A percentile compares a stretch with the other conserved stretches of the same genome.
These are phyloP conservation scores for Cylloceria caligata DNA, from an alignment of 2,888 invertebrate genomes.

Conservation along the genomic window DNA sequence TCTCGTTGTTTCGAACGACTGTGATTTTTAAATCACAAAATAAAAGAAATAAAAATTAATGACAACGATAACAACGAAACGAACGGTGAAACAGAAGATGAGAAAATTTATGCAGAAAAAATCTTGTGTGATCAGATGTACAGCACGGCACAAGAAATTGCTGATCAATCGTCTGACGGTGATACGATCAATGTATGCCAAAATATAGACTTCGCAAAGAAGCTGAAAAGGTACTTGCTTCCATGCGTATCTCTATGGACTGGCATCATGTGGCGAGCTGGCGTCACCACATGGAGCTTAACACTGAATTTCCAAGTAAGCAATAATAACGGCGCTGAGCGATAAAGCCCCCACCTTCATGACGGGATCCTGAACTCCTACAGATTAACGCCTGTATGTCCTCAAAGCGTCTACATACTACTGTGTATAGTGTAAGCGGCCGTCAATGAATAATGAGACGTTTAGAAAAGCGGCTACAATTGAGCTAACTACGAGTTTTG, in stretches of 20 bases:
- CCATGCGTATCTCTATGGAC: conserved; percentile 50
- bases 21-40: conserved; percentile 32
- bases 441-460: too few species aligned
- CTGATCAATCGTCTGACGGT: conserved; percentile 13
- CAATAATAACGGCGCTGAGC: too few species aligned
- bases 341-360: too few species aligned
- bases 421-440: too few species aligned
- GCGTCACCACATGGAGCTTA: too few species aligned
- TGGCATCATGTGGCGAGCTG: conserved; percentile 28
- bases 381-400: too few species aligned
- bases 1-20: conserved; percentile 33
- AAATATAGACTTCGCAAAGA: neutral
- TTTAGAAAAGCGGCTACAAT: too few species aligned
- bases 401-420: too few species aligned
- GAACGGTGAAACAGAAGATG: conserved; percentile 16
- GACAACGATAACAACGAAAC: neutral
- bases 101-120: too few species aligned
- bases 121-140: conserved; percentile 35
- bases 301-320: too few species aligned
- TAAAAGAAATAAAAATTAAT: conserved; percentile 27
- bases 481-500: too few species aligned
- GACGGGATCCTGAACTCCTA: too few species aligned
- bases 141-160: neutral
- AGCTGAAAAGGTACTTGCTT: conserved; percentile 27
- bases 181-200: conserved; percentile 29